phyloP scores from a whole-genome alignment of 2,113 vertebrate species.

The Sterrhoptilus dennistouni region DNA sequence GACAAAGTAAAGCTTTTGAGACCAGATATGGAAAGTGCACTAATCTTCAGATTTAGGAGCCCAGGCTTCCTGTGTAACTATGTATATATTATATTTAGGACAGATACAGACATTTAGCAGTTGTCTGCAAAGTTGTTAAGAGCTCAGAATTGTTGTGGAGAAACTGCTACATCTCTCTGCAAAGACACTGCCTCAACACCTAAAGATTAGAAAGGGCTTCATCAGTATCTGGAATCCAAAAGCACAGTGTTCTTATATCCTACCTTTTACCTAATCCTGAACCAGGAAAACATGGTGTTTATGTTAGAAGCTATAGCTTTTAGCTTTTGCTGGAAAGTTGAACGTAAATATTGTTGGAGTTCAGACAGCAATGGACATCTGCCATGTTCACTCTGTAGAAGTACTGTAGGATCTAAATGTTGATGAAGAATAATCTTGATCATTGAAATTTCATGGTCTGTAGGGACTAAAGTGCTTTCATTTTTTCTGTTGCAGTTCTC shows the following conservation, averaged over 20 bases:
- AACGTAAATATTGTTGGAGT: neutral
- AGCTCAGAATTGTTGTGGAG: neutral
- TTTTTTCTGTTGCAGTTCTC: constrained; percentile 78
- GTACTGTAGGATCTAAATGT: neutral
- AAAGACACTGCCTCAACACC: neutral
- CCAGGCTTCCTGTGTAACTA: neutral
- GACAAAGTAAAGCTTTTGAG: neutral
- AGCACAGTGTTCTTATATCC: neutral
- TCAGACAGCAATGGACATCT: neutral
- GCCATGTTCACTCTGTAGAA: neutral
- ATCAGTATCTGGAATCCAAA: neutral
- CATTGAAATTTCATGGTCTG: neutral
- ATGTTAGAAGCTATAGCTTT: neutral
- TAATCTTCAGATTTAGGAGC: neutral
- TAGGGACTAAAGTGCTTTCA: neutral
- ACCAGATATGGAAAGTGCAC: neutral
- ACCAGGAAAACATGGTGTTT: neutral
- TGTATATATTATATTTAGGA: neutral
- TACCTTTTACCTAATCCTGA: neutral
- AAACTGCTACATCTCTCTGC: neutral
- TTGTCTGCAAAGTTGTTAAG: neutral
- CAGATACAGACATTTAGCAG: neutral
- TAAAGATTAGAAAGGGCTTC: neutral
- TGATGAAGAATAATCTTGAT: neutral
- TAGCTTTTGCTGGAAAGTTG: neutral